A percentile compares a stretch with the other conserved stretches of the same genome.
These are phyloP conservation scores for Scartelaos histophorus DNA, from an alignment of 2,113 vertebrate species.

Conservation along the genomic window DNA sequence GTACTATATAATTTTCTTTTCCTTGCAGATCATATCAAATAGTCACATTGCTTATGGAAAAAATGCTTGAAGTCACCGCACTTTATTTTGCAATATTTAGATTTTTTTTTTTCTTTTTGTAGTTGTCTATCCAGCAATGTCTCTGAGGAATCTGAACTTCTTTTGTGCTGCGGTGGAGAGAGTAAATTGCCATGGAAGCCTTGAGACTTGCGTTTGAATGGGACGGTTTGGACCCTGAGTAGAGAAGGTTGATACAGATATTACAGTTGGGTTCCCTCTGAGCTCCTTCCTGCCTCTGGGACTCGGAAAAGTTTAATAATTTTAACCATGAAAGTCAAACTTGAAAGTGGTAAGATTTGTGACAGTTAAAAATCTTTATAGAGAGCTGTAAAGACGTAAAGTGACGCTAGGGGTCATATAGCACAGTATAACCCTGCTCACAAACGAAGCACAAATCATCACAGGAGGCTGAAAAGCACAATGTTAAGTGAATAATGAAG, in stretches of 20 bases:
- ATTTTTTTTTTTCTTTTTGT: constrained; percentile 46
- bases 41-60: constrained; percentile 45
- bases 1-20: constrained; percentile 58
- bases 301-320: constrained; percentile 44
- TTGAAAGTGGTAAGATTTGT: constrained; percentile 35
- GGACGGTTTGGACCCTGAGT: constrained; percentile 54
- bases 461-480: not conserved
- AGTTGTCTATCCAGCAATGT: constrained; percentile 55
- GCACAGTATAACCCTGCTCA: too few relatives aligned
- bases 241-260: constrained; percentile 65
- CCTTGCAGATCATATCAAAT: constrained; percentile 55
- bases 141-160: constrained; percentile 56
- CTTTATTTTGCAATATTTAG: constrained; percentile 16
- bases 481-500: constrained; percentile 1
- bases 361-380: constrained; percentile 34
- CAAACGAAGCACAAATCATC: constrained; percentile 6
- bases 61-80: constrained; percentile 22
- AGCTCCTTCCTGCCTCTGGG: constrained; percentile 51
- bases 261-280: constrained; percentile 54
- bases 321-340: constrained; percentile 60
- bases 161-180: constrained; percentile 61
- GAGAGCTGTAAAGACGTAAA: constrained; percentile 5
- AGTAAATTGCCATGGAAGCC: constrained; percentile 64
- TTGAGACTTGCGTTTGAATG: constrained; percentile 55
- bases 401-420: not conserved